Base-by-base conservation (phyloP, 2,113 vertebrate genomes). In the Syngnathus floridae region DNA sequence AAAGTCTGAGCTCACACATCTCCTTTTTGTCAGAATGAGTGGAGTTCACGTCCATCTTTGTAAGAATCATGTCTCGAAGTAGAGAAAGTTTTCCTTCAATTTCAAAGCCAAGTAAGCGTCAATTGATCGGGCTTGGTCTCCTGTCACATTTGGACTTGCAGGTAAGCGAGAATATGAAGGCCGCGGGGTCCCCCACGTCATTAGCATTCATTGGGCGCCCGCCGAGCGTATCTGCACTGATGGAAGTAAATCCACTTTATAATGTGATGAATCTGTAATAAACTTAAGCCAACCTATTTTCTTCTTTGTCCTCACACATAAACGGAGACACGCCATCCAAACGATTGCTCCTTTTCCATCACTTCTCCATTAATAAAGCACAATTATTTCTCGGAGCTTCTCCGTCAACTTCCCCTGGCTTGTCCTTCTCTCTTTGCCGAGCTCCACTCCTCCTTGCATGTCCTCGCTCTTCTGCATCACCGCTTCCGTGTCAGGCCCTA, bases 401-500 rank as follows among this genome's bases (percentile, higher is more conserved):
- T 75, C 48, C 46, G 16, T 67, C 62, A 67, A 43, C 58, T 56
- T 69, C 60, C 60, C 49, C 4, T n/a, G 59, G 73, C 67, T 61
- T n/a, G 57, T 73, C 65, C 48, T 73, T 48, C 68, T 77, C 64
- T 69, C 63, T 73, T 59, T 72, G 48, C 61, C 38, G 45, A 73
- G 73, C 43, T 55, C 51, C 80, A 73, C 70, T 73, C 75, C 70
- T 66, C 73, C 66, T 70, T 88, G 90, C 89, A 87, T 77, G 88
- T 91, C 91, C 91, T 92, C 91, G 37, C 62, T 64, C 86, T 89
- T 88, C 86, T 87, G 86, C 87, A 86, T 87, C 84, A 82, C 80
- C 80, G 74, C 83, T 80, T 93, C 91, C 75, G 89, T 93, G 89
- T 93, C 93, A 94, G 83, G 78, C 81, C 88, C 90, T 93, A 92